Evolutionary conservation across 2,797 vertebrate genomes (phyloP).

Genomic region (Gymnothorax reevesii): DNA sequence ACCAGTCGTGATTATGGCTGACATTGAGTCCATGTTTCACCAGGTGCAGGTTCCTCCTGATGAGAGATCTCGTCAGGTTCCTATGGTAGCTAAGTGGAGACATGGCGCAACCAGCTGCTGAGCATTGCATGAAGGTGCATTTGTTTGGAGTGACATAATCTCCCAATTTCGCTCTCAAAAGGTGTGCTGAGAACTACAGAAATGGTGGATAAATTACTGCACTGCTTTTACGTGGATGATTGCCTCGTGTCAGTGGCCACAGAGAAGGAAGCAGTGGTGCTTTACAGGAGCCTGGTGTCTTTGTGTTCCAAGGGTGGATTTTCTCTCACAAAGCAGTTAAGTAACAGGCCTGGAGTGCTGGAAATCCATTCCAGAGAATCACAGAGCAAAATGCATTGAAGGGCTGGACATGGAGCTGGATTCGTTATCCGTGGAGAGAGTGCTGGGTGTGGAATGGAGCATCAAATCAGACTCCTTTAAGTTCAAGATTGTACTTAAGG

Average conservation of each 20-base stretch:
- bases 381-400: too few species aligned
- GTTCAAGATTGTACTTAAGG: constrained; percentile 16
- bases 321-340: too few species aligned
- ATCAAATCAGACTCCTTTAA: too few species aligned
- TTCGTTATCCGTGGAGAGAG: too few species aligned
- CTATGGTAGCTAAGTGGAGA: constrained; percentile 37
- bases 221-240: constrained; percentile 25
- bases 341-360: too few species aligned
- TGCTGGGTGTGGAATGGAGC: too few species aligned
- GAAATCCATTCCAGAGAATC: too few species aligned
- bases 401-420: too few species aligned
- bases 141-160: constrained; percentile 28
- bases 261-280: constrained; percentile 8
- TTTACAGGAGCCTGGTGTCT: constrained; percentile 4
- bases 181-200: constrained; percentile 11
- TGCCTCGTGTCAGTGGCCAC: constrained; percentile 17
- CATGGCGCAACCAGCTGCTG: not conserved
- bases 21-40: constrained; percentile 34
- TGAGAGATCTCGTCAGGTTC: constrained; percentile 30
- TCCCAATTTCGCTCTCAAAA: constrained; percentile 27
- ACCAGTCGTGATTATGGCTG: constrained; percentile 25
- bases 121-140: constrained; percentile 37
- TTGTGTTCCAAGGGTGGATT: constrained; percentile 32
- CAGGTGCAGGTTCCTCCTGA: constrained; percentile 33
- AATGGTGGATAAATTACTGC: not conserved